These are phyloP conservation scores for Cyprinodon diabolis DNA, from an alignment of 2,797 vertebrate species.

Conservation along the genomic window DNA sequence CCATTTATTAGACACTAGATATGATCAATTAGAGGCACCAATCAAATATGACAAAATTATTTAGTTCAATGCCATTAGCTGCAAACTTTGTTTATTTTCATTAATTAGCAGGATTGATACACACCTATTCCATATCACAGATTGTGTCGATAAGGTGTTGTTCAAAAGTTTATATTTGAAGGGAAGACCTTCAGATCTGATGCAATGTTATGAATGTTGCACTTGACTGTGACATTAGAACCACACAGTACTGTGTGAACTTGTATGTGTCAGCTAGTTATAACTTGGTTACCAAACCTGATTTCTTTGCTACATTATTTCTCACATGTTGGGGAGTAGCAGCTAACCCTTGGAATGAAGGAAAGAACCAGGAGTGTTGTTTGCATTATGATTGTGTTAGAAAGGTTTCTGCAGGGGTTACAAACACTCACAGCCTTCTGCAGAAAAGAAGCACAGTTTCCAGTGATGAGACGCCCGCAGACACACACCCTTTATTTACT, in stretches of 20 bases:
- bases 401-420: constrained; percentile 9
- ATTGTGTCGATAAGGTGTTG: not conserved
- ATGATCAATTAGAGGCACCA: not conserved
- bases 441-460: not conserved
- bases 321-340: constrained; percentile 28
- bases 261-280: constrained; percentile 2
- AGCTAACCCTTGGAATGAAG: constrained; percentile 26
- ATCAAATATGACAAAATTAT: not conserved
- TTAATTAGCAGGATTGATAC: not conserved
- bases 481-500: constrained; percentile 31
- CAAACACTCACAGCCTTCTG: not conserved
- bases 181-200: not conserved
- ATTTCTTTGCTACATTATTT: not conserved
- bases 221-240: constrained; percentile 2
- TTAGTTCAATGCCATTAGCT: not conserved
- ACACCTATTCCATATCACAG: not conserved
- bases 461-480: constrained; percentile 8
- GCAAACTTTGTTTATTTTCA: not conserved
- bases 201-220: constrained; percentile 10
- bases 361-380: constrained; percentile 17
- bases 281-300: constrained; percentile 6
- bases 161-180: not conserved
- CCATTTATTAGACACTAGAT: not conserved
- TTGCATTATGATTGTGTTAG: constrained; percentile 12
- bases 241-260: constrained; percentile 3